Evolutionary conservation across 1,140 invertebrate species (phyloP).

Genomic region (Gryllus bimaculatus): DNA sequence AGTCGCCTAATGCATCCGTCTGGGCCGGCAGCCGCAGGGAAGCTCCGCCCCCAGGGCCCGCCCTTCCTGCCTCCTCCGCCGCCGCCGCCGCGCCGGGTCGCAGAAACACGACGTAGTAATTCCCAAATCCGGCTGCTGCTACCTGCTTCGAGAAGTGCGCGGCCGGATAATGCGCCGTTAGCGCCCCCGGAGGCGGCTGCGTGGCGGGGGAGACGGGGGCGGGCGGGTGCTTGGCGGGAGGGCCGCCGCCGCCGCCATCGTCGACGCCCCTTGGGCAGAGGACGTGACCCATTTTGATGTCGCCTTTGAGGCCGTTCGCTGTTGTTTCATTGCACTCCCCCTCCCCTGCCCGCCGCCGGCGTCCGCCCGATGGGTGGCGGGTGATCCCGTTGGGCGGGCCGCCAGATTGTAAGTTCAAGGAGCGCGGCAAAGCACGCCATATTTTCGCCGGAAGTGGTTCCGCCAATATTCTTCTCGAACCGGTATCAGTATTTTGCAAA

Average conservation of each 20-base stretch:
- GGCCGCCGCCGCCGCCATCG: too few relatives aligned
- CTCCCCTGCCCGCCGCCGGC: background rate
- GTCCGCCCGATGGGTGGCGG: background rate
- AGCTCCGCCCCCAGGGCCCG: background rate
- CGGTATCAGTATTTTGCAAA: too few relatives aligned
- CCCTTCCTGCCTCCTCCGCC: too few relatives aligned
- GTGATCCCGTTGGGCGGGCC: background rate
- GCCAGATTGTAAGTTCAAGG: background rate
- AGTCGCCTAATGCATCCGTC: background rate
- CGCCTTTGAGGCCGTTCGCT: background rate
- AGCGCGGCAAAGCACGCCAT: background rate
- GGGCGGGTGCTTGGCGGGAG: background rate
- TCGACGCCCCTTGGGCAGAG: background rate
- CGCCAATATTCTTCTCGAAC: too few relatives aligned
- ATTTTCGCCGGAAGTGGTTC: background rate
- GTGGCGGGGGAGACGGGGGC: too few relatives aligned
- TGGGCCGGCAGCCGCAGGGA: background rate
- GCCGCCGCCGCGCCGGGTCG: too few relatives aligned
- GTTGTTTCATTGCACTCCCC: background rate
- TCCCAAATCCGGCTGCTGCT: background rate
- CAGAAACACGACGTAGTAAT: conserved; percentile 3
- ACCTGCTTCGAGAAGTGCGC: background rate
- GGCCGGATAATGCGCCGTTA: background rate
- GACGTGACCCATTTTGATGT: background rate
- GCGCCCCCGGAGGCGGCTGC: too few relatives aligned